Base-by-base conservation (phyloP, 2,113 vertebrate genomes). In the Myotis davidii region DNA sequence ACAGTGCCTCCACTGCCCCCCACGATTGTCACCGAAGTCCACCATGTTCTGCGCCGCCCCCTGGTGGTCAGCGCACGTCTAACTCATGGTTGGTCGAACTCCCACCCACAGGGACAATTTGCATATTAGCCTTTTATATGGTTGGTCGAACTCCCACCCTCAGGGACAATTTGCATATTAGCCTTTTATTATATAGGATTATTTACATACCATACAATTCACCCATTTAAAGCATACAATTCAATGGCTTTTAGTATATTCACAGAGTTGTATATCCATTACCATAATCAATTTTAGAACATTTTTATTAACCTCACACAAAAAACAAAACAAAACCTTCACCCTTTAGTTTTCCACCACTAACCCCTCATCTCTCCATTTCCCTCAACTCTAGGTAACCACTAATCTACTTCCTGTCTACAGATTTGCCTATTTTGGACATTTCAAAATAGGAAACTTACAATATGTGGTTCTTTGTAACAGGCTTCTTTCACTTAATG, bases 401-500 rank as follows among this genome's bases (percentile, higher is more conserved):
- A 78, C 11, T 59, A 84, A 72, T 89, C 37, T 86, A 25, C 9
- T 82, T 91, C 70, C 61, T 83, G 16, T 90, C 25, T 78, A 7
- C 79, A 86, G 67, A 92, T 91, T 94, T 96, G 11, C 18, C 65
- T 90, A 18, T 69, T 88, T 34, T 79, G 13, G 25, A 74, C 27
- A 89, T 59, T 90, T 69, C 34, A 64, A 84, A 92, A 69, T 42
- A 82, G n/a, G 50, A 92, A 64, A 76, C 56, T 23, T 39, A 50
- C 6, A 45, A 37, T 70, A 61, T 70, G 11, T 89, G 48, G 21
- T 89, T 29, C 73, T 93, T 89, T 78, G n/a, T 89, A 81, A 82
- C 52, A 52, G 18, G n/a, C 9, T 89, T 96, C 50, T 95, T 85
- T 89, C 54, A 85, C 73, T 96, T 76, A 70, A 81, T 74, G 32